A percentile compares a stretch with the other conserved stretches of the same genome.
Conservation (phyloP, 2,797 vertebrate species). For the Jordanella pulchra region DNA sequence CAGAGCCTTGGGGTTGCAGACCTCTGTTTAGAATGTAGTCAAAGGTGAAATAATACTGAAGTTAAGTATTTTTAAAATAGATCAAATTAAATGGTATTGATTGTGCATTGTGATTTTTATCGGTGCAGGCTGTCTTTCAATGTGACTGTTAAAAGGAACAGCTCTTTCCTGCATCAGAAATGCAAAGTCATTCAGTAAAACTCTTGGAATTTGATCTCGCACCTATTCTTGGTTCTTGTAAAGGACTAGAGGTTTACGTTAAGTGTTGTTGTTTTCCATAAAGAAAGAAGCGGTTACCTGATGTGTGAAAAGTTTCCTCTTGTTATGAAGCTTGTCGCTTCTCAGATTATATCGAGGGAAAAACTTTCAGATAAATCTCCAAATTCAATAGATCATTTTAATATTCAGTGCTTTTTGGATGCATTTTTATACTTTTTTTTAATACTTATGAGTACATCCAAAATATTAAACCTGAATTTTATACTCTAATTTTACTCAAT, state of each 20-base stretch:
- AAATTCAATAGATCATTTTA: not conserved
- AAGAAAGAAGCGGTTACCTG: not conserved
- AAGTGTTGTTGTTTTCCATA: not conserved
- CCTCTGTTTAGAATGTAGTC: not conserved
- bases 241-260: not conserved
- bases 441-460: not conserved
- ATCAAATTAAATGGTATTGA: not conserved
- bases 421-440: not conserved
- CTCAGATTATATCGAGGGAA: not conserved
- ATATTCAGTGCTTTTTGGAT: not conserved
- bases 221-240: not conserved
- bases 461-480: not conserved
- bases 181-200: constrained; percentile 4
- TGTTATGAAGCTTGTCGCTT: not conserved
- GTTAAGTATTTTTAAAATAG: not conserved
- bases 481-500: not conserved
- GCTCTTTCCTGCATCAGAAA: constrained; percentile 1
- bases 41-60: not conserved
- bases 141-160: not conserved
- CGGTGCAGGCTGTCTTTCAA: not conserved
- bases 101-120: not conserved
- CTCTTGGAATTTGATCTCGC: not conserved
- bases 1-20: too few species aligned
- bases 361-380: not conserved
- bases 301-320: not conserved